Evolutionary conservation across 1,140 invertebrate genomes (phyloP), one percentile per base, ranked within the genome.

Genomic region (Zaprionus nigranus): DNA sequence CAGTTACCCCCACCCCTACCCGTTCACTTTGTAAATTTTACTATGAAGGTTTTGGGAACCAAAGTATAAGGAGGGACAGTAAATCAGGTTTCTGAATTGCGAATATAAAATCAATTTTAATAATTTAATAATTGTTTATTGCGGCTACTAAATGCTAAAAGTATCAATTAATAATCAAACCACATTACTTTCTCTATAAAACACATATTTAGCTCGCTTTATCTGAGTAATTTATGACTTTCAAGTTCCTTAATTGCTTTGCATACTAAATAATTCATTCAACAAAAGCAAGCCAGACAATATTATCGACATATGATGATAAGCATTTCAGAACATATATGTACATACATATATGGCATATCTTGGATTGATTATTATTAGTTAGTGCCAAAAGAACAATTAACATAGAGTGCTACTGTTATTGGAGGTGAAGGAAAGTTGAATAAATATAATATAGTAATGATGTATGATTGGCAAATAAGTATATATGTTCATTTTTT

Each of bases 271-370:
- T 54, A 24, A 40, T 5, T 54, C 26, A 28, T 51, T 63, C 46
- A 53, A 49, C n/a, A 17, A 49, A 22, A 53, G 12, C 30, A 24
- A 63, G 12, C 46, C 9, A 17, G 13, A 22, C 17, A 58, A 58
- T 58, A 49, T 49, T 67, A 67, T 49, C 40, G 36, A 51, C 49
- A 15, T 20, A 56, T 57, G 9, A 30, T 57, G 63, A 66, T 26
- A 56, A 20, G 57, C 15, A 26, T 64, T 28, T 54, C n/a, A n/a
- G 20, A 36, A 24, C 22, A 49, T 57, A 26, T 26, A 22, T 30
- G 53, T 66, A 15, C 30, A 46, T 46, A 46, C 2, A 1, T 17
- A 46, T 46, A 46, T n/a, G 6, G 6, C 15, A 43, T 46, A 46
- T 38, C 36, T 38, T 1, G 12, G 13, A n/a, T 46, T 46, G 51